Evolutionary conservation across 1,140 invertebrate genomes (phyloP), one percentile per base, ranked within the genome.

Genomic region (Drosophila trapezifrons): DNA sequence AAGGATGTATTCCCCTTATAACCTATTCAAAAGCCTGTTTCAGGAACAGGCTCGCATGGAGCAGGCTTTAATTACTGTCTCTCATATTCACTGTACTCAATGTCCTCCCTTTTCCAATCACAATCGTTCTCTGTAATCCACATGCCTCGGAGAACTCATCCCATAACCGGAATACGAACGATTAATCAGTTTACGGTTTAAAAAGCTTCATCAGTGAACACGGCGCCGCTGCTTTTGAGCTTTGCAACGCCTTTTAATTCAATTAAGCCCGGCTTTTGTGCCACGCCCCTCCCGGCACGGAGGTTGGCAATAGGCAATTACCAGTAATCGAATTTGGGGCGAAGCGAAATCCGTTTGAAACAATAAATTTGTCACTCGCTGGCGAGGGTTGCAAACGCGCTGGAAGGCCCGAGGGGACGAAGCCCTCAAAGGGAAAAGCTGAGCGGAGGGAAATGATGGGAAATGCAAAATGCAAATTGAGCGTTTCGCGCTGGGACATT

Each of bases 401-500:
- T 10, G 57, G 42, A 51, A 49, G 65, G 40, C 56, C 5, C 5
- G 13, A 4, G 18, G 18, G 1, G 18, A 17, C 8, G 52, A 40
- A 18, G 12, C 13, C 17, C 25, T n/a, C 22, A 7, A 37, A 27
- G 38, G 32, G 12, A 22, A 45, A 63, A 56, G n/a, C 22, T 20
- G 15, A 9, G 27, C 6, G 38, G 32, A 8, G 17, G 32, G 29
- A 32, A 32, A 32, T 29, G 27, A 29, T 12, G 25, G 71, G 45
- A 78, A 81, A 78, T 78, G 80, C 71, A 76, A 76, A 86, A 85
- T 86, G 82, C 78, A 80, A 86, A 86, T 80, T 70, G 76, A 66
- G 58, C 55, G 59, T 65, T 63, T 56, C 75, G 55, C 38, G 46
- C 29, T 46, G 66, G 47, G 45, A 76, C 80, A 83, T 83, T 80